Conservation (phyloP, 2,113 vertebrate genomes). For the Candoia aspera region DNA sequence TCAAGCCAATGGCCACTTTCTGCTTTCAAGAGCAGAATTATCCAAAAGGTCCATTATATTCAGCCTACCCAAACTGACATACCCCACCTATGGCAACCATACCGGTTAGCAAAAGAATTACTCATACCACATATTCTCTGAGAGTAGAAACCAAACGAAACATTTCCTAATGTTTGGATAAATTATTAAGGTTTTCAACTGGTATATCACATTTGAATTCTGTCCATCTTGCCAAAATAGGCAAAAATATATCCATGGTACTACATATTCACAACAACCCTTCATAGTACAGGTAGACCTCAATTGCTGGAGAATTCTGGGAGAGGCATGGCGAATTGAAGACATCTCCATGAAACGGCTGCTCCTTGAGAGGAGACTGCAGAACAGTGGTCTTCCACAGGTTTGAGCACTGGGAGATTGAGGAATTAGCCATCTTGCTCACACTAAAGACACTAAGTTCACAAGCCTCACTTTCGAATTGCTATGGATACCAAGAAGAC, state of each 20-base stretch:
- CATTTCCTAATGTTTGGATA: too few relatives aligned
- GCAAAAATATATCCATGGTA: not conserved
- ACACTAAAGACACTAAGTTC: too few relatives aligned
- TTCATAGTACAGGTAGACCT: not conserved
- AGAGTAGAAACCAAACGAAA: not conserved
- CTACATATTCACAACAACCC: not conserved
- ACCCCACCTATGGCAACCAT: not conserved
- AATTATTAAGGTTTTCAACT: not conserved
- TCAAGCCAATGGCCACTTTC: constrained; percentile 20
- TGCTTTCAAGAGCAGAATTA: constrained; percentile 39
- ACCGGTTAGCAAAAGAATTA: not conserved
- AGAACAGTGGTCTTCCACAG: too few relatives aligned
- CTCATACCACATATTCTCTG: not conserved
- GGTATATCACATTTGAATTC: not conserved
- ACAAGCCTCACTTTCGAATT: too few relatives aligned
- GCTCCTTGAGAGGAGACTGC: too few relatives aligned
- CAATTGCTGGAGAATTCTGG: too few relatives aligned
- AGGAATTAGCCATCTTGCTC: too few relatives aligned
- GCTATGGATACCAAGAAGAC: too few relatives aligned
- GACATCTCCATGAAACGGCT: too few relatives aligned
- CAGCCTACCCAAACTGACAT: not conserved
- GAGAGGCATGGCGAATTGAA: too few relatives aligned
- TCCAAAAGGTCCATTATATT: not conserved
- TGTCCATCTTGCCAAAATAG: too few relatives aligned
- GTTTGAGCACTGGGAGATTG: too few relatives aligned